Base-by-base conservation (phyloP, 2,113 vertebrate species). In the Pelecanoides urinatrix region DNA sequence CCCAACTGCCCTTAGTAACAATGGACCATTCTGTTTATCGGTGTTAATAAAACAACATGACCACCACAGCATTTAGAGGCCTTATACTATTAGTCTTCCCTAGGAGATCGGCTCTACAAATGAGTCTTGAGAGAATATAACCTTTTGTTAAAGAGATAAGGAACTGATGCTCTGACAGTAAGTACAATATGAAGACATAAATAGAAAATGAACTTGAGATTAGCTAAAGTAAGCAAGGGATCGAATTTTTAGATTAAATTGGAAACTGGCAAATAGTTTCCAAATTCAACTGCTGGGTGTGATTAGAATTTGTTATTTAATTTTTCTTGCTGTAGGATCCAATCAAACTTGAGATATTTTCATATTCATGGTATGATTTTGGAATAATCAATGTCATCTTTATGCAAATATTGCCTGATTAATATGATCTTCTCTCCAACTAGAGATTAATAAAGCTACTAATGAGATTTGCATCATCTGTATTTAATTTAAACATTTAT, bases 331-430 rank as follows among this genome's bases (percentile, higher is more conserved):
- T 55, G 50, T 53, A 77, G 18, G 26, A 90, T 80, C 55, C 16
- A 86, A 86, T 90, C 42, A 95, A 70, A 92, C 23, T 59, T 55
- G 38, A 83, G 29, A 66, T 73, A 86, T 77, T 93, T 80, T 88
- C 36, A 47, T 77, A 94, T 83, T 92, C 63, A 20, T 75, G 3
- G 11, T 42, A 55, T 56, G 65, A 45, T 68, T 88, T 84, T 38
- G 19, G 27, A 78, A 85, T 89, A 88, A 94, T 67, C 53, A 77
- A 11, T 80, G 23, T 38, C 50, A 88, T 71, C 32, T 77, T 94
- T 88, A 88, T 94, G 90, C 82, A 95, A 90, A 82, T 92, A 86
- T 25, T 86, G 9, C 9, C 55, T 89, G 77, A 94, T 76, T 88
- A 92, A 80, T 93, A 76, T 58, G 30, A 90, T 92, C 34, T 66